Percentiles rank a stretch among this genome's conserved stretches.
These are phyloP conservation scores for Protonemura montana DNA, from an alignment of 2,888 invertebrate species.

Conservation along the genomic window DNA sequence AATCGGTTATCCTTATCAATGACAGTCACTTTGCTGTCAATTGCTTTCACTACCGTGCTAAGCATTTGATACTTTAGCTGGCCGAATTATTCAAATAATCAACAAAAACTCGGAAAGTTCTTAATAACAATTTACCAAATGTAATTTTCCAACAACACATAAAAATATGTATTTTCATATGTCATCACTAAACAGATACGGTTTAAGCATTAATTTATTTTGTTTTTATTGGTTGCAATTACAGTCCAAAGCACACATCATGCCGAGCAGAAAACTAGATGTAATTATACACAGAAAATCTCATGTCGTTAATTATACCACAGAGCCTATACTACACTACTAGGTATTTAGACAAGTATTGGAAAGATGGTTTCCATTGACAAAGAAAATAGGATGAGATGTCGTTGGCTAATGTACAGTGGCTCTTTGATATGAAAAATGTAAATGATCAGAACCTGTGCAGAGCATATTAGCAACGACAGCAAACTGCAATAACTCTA, in stretches of 20 bases:
- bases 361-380: no score
- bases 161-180: neutral
- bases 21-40: neutral
- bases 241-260: neutral
- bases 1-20: neutral
- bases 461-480: conserved; percentile 7
- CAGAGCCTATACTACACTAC: no score
- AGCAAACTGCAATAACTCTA: neutral
- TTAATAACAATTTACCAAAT: neutral
- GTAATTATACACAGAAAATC: no score
- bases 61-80: neutral
- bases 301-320: no score
- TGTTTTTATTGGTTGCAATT: neutral
- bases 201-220: neutral
- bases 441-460: conserved; percentile 16
- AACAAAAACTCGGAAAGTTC: neutral
- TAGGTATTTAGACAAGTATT: no score
- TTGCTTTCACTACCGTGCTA: neutral
- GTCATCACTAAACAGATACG: neutral
- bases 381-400: neutral
- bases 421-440: neutral
- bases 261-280: no score
- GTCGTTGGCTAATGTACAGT: neutral
- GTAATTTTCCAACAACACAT: neutral
- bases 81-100: neutral